Evolutionary conservation across 2,113 vertebrate genomes (phyloP).

Genomic region (Neodon shergylaensis): DNA sequence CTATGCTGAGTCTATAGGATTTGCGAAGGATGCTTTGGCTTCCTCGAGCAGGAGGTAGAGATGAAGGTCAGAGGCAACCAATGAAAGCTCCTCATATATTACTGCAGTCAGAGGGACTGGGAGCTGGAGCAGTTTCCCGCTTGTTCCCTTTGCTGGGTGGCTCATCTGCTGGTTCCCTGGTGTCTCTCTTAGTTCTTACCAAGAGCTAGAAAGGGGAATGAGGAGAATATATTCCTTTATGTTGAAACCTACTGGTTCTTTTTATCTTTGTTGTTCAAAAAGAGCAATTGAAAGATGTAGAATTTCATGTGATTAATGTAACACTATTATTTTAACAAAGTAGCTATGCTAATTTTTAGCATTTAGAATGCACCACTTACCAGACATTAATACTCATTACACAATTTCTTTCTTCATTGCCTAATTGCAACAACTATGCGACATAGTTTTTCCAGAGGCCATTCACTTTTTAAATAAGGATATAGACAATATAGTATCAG

Average conservation of each 20-base stretch:
- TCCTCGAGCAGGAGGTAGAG: not conserved
- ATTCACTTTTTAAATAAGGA: not conserved
- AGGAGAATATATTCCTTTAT: not conserved
- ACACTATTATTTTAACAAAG: not conserved
- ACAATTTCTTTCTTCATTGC: not conserved
- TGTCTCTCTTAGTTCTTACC: no score
- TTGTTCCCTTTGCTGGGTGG: not conserved
- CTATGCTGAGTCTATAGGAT: not conserved
- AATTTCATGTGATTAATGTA: not conserved
- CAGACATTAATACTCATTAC: not conserved
- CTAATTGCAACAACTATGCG: not conserved
- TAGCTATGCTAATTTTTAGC: not conserved
- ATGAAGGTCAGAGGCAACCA: not conserved
- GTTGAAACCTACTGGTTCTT: not conserved
- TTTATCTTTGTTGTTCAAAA: not conserved
- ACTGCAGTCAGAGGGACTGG: no score
- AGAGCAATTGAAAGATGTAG: not conserved
- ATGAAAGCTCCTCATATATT: not conserved
- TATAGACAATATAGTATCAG: not conserved
- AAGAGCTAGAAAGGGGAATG: not conserved
- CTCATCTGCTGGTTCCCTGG: not conserved
- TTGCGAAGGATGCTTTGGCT: not conserved
- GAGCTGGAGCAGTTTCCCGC: no score
- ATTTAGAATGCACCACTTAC: not conserved
- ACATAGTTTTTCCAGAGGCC: not conserved